Evolutionary conservation across 2,888 invertebrate genomes (phyloP).

Genomic region (Macropis europaea): DNA sequence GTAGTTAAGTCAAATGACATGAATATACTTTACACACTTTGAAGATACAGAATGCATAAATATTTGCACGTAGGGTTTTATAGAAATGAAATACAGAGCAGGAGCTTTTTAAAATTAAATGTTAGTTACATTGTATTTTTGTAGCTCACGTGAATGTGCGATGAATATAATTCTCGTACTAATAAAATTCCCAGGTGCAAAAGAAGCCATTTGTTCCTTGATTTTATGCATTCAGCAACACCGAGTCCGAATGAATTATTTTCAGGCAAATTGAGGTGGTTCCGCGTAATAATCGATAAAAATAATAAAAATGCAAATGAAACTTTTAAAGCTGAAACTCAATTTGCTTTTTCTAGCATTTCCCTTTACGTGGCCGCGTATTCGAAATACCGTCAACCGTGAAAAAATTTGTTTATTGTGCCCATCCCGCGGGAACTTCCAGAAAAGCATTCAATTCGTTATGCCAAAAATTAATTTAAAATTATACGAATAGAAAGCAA

Average conservation of each 20-base stretch:
- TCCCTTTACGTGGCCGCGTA: not conserved
- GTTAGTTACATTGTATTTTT: too few relatives aligned
- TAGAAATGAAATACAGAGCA: too few relatives aligned
- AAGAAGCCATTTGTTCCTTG: too few relatives aligned
- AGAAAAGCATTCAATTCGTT: not conserved
- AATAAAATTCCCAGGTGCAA: too few relatives aligned
- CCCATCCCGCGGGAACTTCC: not conserved
- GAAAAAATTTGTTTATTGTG: not conserved
- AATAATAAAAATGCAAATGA: slow-evolving; percentile 13
- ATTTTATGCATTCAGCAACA: not conserved
- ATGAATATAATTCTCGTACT: too few relatives aligned
- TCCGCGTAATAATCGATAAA: not conserved
- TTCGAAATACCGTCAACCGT: not conserved
- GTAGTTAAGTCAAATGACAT: too few relatives aligned
- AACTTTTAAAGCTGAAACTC: slow-evolving; percentile 6
- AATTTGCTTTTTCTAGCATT: slow-evolving; percentile 1
- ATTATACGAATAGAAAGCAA: too few relatives aligned
- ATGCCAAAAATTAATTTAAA: not conserved
- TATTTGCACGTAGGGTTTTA: too few relatives aligned
- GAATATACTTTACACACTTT: too few relatives aligned
- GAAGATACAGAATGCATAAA: too few relatives aligned
- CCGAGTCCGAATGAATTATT: not conserved
- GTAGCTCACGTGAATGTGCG: too few relatives aligned
- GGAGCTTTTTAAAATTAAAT: too few relatives aligned
- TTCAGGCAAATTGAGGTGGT: not conserved